These are phyloP conservation scores for Cataglyphis rosenhaueri DNA, from an alignment of 2,888 invertebrate species.

Conservation along the genomic window DNA sequence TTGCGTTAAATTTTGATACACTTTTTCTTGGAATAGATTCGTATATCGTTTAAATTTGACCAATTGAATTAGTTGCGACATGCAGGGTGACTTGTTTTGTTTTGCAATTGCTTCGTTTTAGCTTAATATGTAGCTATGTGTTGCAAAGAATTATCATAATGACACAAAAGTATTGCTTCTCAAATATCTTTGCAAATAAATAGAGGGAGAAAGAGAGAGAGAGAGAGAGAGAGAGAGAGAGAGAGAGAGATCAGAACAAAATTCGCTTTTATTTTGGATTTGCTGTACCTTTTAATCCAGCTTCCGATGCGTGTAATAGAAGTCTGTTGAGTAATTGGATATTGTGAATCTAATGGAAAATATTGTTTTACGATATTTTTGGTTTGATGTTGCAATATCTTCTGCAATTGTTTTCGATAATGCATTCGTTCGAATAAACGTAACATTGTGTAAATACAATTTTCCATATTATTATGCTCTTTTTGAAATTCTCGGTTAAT, in stretches of 20 bases:
- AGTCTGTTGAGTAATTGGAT: background rate
- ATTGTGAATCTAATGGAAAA: background rate
- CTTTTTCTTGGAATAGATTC: background rate
- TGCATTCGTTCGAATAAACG: background rate
- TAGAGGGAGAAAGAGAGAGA: background rate
- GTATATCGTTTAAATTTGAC: conserved; percentile 63
- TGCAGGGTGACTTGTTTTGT: conserved; percentile 50
- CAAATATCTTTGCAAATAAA: background rate
- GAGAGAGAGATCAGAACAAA: background rate
- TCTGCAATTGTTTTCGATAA: background rate
- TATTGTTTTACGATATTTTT: background rate
- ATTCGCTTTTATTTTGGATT: conserved; percentile 17
- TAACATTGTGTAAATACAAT: background rate
- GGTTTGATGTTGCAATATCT: background rate
- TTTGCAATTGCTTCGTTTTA: conserved; percentile 56
- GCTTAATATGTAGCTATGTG: background rate
- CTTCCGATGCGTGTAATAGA: background rate
- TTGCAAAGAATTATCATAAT: conserved; percentile 26
- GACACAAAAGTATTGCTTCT: background rate
- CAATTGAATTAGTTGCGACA: conserved; percentile 69
- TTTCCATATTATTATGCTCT: background rate
- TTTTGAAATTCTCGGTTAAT: background rate
- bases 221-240: background rate
- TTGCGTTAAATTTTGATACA: background rate
- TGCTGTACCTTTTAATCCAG: background rate